Evolutionary conservation across 2,888 invertebrate genomes (phyloP), one percentile per base, ranked within the genome.

Genomic region (Drosophila multiciliata): DNA sequence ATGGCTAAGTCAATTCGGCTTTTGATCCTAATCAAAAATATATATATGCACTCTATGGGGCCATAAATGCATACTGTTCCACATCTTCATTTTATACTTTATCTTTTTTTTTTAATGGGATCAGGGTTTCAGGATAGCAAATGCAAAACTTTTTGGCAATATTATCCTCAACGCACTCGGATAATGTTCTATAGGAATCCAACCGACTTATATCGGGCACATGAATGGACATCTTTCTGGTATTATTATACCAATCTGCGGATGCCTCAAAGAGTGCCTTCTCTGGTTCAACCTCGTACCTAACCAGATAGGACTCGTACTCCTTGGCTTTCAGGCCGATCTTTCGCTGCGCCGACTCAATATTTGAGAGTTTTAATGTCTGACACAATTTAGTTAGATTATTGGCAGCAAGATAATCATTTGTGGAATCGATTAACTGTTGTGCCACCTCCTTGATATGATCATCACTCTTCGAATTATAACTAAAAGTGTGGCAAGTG

Each of bases 401-500:
- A 15, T 73, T 81, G 5, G 5, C n/a, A 0, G 49, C 32, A 26
- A 87, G 57, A 40, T 82, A 91, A 1, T 33, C 23, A 68, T 92
- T 92, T 38, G 89, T 89, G 65, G 88, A 74, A 9, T 69, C 32
- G 2, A 92, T 65, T 6, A 86, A 35, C 33, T 88, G 83, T 7
- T 73, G 29, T 8, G 73, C 62, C 11, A 63, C 36, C 9, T 66
- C 60, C 48, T 33, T 71, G 0, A 64, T 42, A 2, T 45, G 42
- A 9, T 33, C 20, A 29, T 71, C 62, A 20, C 8, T 64, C 1
- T 15, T 32, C 3, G 66, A 58, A n/a, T 26, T 52, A 8, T 50
- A 36, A 2, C 54, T 9, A 1, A 63, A 52, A 0, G 40, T 45
- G 17, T 59, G 40, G 49, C 97, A 97, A 68, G 96, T 95, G 89